Conservation (phyloP, 2,113 vertebrate genomes). For the Spea multiplicata region DNA sequence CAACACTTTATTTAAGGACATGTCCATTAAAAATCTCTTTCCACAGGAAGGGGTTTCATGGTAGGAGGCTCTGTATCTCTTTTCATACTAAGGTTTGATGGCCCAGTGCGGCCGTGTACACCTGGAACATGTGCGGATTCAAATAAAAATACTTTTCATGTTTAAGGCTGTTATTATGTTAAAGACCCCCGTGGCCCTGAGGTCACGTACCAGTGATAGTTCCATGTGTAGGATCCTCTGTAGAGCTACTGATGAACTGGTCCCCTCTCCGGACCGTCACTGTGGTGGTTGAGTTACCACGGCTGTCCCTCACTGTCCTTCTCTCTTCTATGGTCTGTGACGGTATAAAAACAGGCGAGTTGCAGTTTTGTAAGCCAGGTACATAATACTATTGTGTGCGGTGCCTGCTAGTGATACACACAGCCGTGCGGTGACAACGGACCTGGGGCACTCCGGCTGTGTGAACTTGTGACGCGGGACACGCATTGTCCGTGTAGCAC, state of each 20-base stretch:
- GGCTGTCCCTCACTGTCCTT: slow-evolving; percentile 77
- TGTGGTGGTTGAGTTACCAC: slow-evolving; percentile 76
- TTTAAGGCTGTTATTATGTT: too few species aligned
- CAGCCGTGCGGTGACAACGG: too few species aligned
- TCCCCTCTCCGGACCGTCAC: slow-evolving; percentile 67
- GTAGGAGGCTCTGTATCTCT: too few species aligned
- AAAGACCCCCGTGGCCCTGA: too few species aligned
- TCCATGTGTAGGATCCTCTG: background rate
- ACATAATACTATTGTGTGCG: background rate
- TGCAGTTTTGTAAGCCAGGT: background rate
- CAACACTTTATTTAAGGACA: too few species aligned
- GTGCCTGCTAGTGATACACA: background rate
- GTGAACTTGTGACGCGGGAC: background rate
- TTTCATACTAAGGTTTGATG: too few species aligned
- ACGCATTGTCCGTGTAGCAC: too few species aligned
- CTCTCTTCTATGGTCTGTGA: slow-evolving; percentile 77
- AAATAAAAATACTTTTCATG: too few species aligned
- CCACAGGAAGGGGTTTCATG: too few species aligned
- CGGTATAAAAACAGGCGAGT: background rate
- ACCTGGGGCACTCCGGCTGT: background rate
- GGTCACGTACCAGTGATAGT: slow-evolving; percentile 49
- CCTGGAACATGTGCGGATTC: too few species aligned
- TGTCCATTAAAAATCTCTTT: too few species aligned
- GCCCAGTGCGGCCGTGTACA: too few species aligned
- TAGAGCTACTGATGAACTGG: slow-evolving; percentile 38